A percentile compares a stretch with the other conserved stretches of the same genome.
Conservation (phyloP, 2,113 vertebrate genomes). For the Mungos mungo region DNA sequence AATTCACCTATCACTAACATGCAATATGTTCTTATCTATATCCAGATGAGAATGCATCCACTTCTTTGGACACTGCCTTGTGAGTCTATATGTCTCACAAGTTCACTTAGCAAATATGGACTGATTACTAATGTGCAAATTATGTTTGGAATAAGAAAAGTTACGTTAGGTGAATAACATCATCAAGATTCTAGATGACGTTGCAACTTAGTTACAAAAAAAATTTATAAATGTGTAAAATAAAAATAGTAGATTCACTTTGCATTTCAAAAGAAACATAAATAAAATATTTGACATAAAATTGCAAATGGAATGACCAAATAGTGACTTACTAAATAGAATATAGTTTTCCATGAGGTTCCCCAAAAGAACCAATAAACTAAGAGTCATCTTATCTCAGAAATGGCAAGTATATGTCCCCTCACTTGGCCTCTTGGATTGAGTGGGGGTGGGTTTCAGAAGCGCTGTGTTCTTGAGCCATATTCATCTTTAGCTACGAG, state of each 20-base stretch:
- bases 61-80: background rate
- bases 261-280: background rate
- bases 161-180: background rate
- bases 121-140: conserved; percentile 18
- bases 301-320: background rate
- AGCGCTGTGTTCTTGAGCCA: background rate
- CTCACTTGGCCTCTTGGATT: too few relatives aligned
- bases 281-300: background rate
- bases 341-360: background rate
- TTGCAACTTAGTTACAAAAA: background rate
- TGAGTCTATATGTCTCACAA: background rate
- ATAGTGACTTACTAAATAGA: background rate
- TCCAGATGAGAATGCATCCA: too few relatives aligned
- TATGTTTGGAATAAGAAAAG: background rate
- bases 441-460: background rate
- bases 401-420: background rate
- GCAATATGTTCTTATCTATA: background rate
- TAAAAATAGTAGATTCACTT: background rate
- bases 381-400: background rate
- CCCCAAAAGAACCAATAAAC: background rate
- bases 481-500: background rate
- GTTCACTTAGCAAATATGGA: background rate
- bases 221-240: background rate
- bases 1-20: background rate
- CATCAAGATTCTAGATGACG: background rate